Conservation (phyloP, 2,113 vertebrate species). For the Globicephala melas region DNA sequence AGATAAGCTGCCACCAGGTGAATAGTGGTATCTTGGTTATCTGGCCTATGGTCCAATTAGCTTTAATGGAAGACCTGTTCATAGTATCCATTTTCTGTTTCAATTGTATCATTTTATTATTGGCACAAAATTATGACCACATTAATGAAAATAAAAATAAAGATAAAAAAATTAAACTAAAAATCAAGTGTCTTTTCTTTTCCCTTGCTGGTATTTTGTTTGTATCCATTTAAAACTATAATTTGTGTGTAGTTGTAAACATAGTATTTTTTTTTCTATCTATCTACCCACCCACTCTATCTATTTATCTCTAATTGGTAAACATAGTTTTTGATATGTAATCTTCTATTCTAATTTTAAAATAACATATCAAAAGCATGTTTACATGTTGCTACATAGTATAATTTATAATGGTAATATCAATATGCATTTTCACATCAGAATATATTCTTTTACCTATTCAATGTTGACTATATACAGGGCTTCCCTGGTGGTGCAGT, state of each 20-base stretch:
- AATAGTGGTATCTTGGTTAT: not conserved
- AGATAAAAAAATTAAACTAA: constrained; percentile 28
- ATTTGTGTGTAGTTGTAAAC: not conserved
- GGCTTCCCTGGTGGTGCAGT: too few species aligned
- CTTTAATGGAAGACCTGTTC: not conserved
- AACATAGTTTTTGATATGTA: not conserved
- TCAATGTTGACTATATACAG: not conserved
- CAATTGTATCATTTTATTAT: constrained; percentile 30
- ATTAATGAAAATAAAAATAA: constrained; percentile 44
- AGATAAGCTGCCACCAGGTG: not conserved
- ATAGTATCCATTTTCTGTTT: constrained; percentile 24
- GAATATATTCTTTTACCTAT: not conserved
- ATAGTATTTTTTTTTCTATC: not conserved
- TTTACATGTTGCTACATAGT: not conserved
- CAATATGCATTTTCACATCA: not conserved
- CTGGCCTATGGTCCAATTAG: not conserved
- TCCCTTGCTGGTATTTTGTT: not conserved
- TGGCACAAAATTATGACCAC: constrained; percentile 19
- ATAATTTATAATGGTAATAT: constrained; percentile 3
- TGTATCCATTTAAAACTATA: not conserved
- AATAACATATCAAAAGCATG: not conserved
- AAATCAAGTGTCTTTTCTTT: constrained; percentile 36
- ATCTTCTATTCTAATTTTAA: constrained; percentile 49
- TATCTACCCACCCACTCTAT: too few species aligned
- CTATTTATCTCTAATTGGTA: not conserved